phyloP scores from a whole-genome alignment of 2,113 vertebrate species.

The Anser cygnoides region DNA sequence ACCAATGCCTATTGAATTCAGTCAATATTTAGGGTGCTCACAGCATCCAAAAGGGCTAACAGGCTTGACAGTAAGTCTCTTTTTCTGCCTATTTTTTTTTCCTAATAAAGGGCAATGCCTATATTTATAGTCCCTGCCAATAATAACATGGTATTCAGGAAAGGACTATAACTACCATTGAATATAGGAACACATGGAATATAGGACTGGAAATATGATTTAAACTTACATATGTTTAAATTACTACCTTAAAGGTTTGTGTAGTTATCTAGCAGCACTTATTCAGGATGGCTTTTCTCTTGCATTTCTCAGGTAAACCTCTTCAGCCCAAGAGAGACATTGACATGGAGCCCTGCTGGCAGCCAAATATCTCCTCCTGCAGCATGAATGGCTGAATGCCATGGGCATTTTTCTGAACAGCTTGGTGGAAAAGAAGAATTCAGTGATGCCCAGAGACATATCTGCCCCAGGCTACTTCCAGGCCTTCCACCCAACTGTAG shows the following conservation, averaged over 20 bases:
- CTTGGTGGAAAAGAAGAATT: not conserved
- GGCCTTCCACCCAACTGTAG: not conserved
- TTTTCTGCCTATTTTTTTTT: not conserved
- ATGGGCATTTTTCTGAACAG: not conserved
- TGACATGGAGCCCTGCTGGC: not conserved
- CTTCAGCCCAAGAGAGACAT: not conserved
- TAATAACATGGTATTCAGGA: not conserved
- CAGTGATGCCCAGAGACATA: not conserved
- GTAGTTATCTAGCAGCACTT: fast-evolving
- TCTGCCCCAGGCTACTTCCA: not conserved
- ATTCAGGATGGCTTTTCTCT: not conserved
- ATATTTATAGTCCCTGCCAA: not conserved
- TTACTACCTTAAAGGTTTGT: not conserved
- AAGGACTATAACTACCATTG: not conserved
- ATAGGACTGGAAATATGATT: not conserved
- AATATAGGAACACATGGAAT: not conserved
- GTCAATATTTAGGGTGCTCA: not conserved
- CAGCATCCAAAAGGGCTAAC: not conserved
- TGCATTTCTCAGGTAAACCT: not conserved
- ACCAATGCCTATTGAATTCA: not conserved
- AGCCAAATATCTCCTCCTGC: not conserved
- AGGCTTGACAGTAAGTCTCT: not conserved
- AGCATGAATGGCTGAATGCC: not conserved
- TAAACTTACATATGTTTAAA: not conserved
- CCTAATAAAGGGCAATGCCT: not conserved